A percentile compares a stretch with the other conserved stretches of the same genome.
Evolutionary conservation across 2,113 vertebrate species (phyloP).

Genomic region (Notechis scutatus): DNA sequence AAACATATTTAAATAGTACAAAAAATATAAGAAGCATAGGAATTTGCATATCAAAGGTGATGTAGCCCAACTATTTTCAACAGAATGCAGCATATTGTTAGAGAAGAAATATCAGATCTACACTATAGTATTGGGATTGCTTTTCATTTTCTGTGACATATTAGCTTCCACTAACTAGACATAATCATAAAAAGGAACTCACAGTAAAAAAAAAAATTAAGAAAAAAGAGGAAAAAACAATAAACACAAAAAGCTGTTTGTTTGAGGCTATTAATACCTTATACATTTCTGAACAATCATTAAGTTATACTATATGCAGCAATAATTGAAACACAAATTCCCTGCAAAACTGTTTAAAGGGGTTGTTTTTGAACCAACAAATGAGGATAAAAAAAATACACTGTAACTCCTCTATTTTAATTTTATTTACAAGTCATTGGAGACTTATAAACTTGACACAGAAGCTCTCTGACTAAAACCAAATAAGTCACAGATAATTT

Average conservation of each 20-base stretch:
- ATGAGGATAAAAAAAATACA: conserved; percentile 80
- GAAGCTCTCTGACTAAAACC: conserved; percentile 65
- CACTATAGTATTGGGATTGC: conserved; percentile 27
- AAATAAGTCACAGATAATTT: conserved; percentile 66
- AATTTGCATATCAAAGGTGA: conserved; percentile 9
- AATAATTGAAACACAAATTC: conserved; percentile 56
- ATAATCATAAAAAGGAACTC: background rate
- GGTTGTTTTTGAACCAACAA: conserved; percentile 69
- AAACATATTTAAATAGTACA: background rate
- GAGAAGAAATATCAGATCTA: conserved; percentile 42
- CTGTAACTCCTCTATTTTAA: conserved; percentile 75
- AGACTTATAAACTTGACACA: conserved; percentile 69
- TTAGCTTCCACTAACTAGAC: background rate
- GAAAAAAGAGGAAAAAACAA: conserved; percentile 17
- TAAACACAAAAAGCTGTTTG: background rate
- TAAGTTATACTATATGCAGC: conserved; percentile 42
- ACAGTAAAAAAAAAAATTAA: background rate
- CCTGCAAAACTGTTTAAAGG: conserved; percentile 55
- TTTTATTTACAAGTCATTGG: conserved; percentile 78
- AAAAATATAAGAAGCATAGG: background rate
- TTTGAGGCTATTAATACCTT: conserved; percentile 25
- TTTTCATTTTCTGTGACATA: conserved; percentile 9
- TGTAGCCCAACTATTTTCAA: conserved; percentile 9
- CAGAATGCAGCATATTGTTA: conserved; percentile 32
- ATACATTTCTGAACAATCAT: conserved; percentile 45